Evolutionary conservation across 2,797 vertebrate genomes (phyloP).

Genomic region (Ctenopoma multispine): DNA sequence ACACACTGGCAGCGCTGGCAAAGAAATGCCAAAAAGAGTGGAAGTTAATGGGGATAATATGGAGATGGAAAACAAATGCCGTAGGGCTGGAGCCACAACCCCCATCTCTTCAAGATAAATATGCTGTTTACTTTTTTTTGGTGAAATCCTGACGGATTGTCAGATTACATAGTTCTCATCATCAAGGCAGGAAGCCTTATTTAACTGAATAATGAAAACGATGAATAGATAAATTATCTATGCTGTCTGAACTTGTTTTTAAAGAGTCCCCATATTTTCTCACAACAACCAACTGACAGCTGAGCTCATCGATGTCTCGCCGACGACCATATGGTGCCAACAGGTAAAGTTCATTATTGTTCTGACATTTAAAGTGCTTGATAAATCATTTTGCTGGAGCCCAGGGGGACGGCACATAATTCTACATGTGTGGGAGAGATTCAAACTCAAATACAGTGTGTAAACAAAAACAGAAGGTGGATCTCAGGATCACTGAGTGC

Average conservation of each 20-base stretch:
- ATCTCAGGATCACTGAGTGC: slow-evolving; percentile 10
- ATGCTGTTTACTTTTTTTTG: slow-evolving; percentile 3
- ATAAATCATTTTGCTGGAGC: slow-evolving; percentile 32
- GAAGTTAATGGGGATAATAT: slow-evolving; percentile 60
- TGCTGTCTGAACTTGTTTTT: not conserved
- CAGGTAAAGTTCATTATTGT: slow-evolving; percentile 44
- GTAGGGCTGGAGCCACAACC: slow-evolving; percentile 32
- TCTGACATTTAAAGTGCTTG: slow-evolving; percentile 57
- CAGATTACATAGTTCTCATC: not conserved
- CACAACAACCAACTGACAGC: slow-evolving; percentile 1
- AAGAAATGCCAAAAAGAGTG: slow-evolving; percentile 47
- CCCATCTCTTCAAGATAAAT: slow-evolving; percentile 14
- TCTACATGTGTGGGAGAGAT: slow-evolving; percentile 39
- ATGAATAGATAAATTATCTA: not conserved
- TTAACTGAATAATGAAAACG: not conserved
- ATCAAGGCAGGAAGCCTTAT: not conserved
- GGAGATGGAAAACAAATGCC: slow-evolving; percentile 57
- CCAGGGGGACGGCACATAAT: slow-evolving; percentile 1
- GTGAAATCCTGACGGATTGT: not conserved
- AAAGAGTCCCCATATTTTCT: not conserved
- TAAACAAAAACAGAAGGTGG: slow-evolving; percentile 44
- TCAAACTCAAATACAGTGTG: slow-evolving; percentile 28
- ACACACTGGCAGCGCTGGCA: slow-evolving; percentile 45
- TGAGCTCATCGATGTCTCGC: slow-evolving; percentile 25
- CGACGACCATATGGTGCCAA: slow-evolving; percentile 19